Conservation (phyloP, 2,113 vertebrate genomes). For the Xiphophorus hellerii region DNA sequence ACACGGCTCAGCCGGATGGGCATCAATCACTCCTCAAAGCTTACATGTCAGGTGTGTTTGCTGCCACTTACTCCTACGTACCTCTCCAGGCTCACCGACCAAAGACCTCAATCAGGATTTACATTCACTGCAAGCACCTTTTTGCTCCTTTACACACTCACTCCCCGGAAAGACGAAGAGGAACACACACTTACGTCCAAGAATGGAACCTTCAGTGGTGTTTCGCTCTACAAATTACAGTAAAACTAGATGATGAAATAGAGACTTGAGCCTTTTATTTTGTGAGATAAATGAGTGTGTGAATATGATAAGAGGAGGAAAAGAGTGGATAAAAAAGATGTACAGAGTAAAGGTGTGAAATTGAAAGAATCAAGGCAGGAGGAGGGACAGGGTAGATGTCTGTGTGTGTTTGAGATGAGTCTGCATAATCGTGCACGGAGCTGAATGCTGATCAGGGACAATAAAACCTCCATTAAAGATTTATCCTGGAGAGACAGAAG, state of each 20-base stretch:
- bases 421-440: conserved; percentile 60
- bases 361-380: conserved; percentile 45
- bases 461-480: conserved; percentile 77
- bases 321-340: conserved; percentile 26
- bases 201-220: not conserved
- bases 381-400: conserved; percentile 44
- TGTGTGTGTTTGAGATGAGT: conserved; percentile 48
- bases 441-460: conserved; percentile 74
- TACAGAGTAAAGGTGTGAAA: conserved; percentile 21
- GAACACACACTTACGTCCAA: conserved; percentile 10
- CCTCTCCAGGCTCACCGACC: conserved; percentile 31
- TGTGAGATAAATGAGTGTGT: conserved; percentile 37
- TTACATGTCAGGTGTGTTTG: conserved; percentile 61
- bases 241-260: not conserved
- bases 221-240: conserved; percentile 26
- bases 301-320: conserved; percentile 23
- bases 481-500: conserved; percentile 61
- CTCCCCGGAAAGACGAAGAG: conserved; percentile 18
- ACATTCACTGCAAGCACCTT: conserved; percentile 53
- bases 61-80: conserved; percentile 52
- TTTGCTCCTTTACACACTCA: conserved; percentile 24
- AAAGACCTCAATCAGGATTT: conserved; percentile 71
- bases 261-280: conserved; percentile 31
- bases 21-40: conserved; percentile 65
- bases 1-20: conserved; percentile 35